Evolutionary conservation across 2,888 invertebrate species (phyloP), one percentile per base, ranked within the genome.

Genomic region (Sipha maydis): DNA sequence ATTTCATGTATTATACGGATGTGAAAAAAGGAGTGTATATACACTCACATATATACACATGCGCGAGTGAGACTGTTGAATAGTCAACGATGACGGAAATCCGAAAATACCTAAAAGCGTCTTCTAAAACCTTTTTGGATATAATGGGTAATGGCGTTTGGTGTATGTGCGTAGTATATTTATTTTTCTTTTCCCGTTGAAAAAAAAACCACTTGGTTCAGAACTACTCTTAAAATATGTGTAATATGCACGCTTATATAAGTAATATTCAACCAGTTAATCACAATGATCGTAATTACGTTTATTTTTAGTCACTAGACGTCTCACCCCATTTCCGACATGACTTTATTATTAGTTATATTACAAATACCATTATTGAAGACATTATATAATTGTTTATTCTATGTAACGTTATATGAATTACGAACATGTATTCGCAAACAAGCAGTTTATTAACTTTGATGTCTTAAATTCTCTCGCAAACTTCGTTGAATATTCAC

Each of bases 251-350:
- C 31, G n/a, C 28, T 28, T 28, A 71, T 3, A 34, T 34, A 34
- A 34, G 34, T 17, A 69, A 28, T 38, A 38, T 9, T 34, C 21
- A 17, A 21, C 31, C 14, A 31, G 61, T 84, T 61, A 84, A 84
- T 76, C 84, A 84, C 21, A 38, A 38, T 11, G 56, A 28, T 75
- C 38, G 38, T 76, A 84, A 84, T 61, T 84, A 21, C 5, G 84
- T 84, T 84, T 84, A 84, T 84, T 76, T 84, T 84, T 84, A 84
- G 84, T 61, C 75, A 5, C 54, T 14, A 54, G 8, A 61, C n/a
- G 56, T 69, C 19, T 4, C 19, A 71, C 38, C 83, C 56, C 11
- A 14, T 69, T 83, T 67, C 34, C 80, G 28, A 56, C 28, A 41
- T 0, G 21, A 69, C 69, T 69, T 69, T 14, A 21, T 41, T 21